Evolutionary conservation across 2,797 vertebrate genomes (phyloP).

Genomic region (Apodemus agrarius): DNA sequence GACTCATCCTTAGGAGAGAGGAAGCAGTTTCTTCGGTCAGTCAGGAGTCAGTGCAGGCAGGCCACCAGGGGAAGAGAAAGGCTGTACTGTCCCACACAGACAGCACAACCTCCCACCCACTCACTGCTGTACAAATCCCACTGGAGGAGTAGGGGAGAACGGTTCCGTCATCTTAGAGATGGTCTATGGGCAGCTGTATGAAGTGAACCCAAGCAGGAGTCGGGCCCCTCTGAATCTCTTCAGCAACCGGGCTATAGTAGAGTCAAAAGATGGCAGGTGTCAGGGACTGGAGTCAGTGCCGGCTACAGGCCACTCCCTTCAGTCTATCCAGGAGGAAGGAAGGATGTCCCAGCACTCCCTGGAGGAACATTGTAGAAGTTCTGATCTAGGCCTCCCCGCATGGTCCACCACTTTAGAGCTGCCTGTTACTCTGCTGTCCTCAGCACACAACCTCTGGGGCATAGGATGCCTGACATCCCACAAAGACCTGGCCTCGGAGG

Average conservation of each 20-base stretch:
- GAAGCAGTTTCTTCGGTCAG: background rate
- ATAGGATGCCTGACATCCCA: background rate
- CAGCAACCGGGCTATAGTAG: rapidly evolving
- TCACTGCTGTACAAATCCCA: background rate
- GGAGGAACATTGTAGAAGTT: background rate
- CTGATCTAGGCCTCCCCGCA: background rate
- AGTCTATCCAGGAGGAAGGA: background rate
- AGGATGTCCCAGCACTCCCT: background rate
- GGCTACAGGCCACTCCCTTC: background rate
- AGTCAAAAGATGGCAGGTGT: no score
- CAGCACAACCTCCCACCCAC: rapidly evolving
- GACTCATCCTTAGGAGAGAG: background rate
- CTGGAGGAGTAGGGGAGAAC: background rate
- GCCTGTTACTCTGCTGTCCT: background rate
- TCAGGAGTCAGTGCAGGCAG: background rate
- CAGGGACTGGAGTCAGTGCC: background rate
- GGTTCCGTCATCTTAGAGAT: background rate
- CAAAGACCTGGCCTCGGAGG: background rate
- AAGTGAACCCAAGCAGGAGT: background rate
- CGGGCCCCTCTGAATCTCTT: background rate
- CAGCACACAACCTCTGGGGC: no score
- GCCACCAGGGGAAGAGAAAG: background rate
- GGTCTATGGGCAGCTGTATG: background rate
- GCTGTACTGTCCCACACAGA: background rate
- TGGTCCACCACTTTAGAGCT: background rate